Evolutionary conservation across 2,888 invertebrate species (phyloP), one percentile per base, ranked within the genome.

Genomic region (Noctua janthina): DNA sequence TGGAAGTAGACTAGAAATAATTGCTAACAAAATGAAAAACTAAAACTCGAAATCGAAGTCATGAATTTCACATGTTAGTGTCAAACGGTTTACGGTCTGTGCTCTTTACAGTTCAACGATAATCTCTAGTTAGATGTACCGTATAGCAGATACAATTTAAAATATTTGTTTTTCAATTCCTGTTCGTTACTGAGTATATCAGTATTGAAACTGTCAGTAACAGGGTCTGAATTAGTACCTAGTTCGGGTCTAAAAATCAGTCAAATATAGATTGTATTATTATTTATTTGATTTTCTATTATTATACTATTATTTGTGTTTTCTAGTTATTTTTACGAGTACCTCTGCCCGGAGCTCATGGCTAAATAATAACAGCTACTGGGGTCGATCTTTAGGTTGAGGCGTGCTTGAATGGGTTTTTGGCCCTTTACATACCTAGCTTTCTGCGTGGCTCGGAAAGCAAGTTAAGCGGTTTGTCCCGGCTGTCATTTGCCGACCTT

Each of bases 41-140:
- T 51, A 15, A 49, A 73, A 64, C 39, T 62, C 49, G 13, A 85
- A 80, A 73, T 56, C 10, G 17, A 29, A 73, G 68, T 68, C 54
- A 85, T 56, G 68, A 43, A 75, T 62, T 67, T 71, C 54, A 43
- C 43, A n/a, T 69, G 51, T 83, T 39, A 51, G 5, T 70, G 69
- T 85, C 69, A 73, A 59, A 80, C 15, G 39, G 17, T 81, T 81
- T 17, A 82, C 39, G 64, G 81, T 85, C 39, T 56, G 29, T 59
- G 43, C 51, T 6, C 29, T 85, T 85, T 56, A 49, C 51, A 59
- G 46, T 81, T 67, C 64, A 82, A 13, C 13, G 56, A 8, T 74
- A 59, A 85, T 81, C 39, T 67, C 15, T 70, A 56, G 46, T 39
- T 59, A 64, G 46, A 15, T 3, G 54, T 51, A 23, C 20, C 3